A percentile compares a stretch with the other conserved stretches of the same genome.
These are phyloP conservation scores for Dichetophora obliterata DNA, from an alignment of 2,888 invertebrate genomes.

Conservation along the genomic window DNA sequence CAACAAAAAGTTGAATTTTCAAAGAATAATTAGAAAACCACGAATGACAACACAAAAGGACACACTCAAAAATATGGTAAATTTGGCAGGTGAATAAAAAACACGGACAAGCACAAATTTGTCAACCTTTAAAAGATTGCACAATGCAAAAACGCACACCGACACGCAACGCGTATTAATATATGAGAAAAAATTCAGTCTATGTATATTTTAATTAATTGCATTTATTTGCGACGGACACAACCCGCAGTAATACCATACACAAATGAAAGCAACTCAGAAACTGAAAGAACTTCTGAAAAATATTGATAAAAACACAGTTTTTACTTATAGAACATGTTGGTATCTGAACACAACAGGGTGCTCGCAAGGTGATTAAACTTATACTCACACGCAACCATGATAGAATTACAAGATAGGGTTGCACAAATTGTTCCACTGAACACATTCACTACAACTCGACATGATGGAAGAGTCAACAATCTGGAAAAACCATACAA, in stretches of 20 bases:
- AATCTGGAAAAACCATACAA: no score
- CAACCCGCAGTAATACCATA: not conserved
- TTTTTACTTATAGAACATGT: not conserved
- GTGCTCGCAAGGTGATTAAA: not conserved
- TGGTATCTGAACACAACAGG: not conserved
- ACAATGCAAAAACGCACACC: not conserved
- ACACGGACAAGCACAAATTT: not conserved
- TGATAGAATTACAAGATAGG: no score
- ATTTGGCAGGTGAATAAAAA: not conserved
- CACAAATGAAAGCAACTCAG: not conserved
- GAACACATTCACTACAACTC: no score
- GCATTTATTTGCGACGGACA: not conserved
- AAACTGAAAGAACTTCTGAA: not conserved
- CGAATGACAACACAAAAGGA: not conserved
- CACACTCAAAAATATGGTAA: not conserved
- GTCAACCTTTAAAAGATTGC: not conserved
- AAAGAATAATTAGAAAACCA: not conserved
- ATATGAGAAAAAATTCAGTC: not conserved
- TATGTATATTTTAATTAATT: not conserved
- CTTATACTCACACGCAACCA: no score
- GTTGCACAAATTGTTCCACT: no score
- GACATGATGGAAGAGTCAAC: no score
- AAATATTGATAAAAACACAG: not conserved
- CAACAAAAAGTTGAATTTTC: not conserved
- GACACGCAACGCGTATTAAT: not conserved